Conservation (phyloP, 1,140 invertebrate species). For the Drosophila saltans region DNA sequence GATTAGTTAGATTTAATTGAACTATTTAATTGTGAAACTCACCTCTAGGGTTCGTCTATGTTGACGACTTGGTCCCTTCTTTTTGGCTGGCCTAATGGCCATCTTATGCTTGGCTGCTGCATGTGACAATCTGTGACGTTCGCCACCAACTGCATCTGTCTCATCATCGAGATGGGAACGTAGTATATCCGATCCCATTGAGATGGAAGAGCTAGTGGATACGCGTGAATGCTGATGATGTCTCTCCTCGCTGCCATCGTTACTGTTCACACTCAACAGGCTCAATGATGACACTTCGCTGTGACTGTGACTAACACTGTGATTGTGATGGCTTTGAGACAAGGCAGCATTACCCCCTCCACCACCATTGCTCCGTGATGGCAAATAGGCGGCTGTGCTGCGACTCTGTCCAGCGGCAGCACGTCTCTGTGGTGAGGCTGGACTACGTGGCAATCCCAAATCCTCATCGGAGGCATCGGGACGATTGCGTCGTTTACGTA, state of each 20-base stretch:
- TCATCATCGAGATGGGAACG: constrained; percentile 61
- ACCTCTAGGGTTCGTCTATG: constrained; percentile 86
- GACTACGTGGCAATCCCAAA: constrained; percentile 78
- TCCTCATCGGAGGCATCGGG: constrained; percentile 82
- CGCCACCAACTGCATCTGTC: constrained; percentile 64
- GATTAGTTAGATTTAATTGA: neutral
- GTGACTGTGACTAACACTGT: constrained; percentile 30
- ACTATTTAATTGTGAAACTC: constrained; percentile 4
- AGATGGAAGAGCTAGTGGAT: constrained; percentile 56
- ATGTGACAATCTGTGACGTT: constrained; percentile 88
- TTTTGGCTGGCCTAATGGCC: constrained; percentile 89
- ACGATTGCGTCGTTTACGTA: constrained; percentile 79
- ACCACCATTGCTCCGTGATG: neutral
- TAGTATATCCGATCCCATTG: constrained; percentile 57
- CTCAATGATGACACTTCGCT: constrained; percentile 76
- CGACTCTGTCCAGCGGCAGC: constrained; percentile 30
- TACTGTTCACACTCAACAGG: constrained; percentile 72
- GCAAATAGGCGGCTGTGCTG: constrained; percentile 5
- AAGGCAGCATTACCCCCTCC: neutral
- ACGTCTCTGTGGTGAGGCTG: constrained; percentile 74
- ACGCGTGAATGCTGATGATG: constrained; percentile 42
- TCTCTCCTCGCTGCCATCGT: constrained; percentile 63
- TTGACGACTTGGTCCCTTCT: constrained; percentile 88
- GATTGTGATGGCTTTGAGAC: constrained; percentile 8
- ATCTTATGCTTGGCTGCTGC: constrained; percentile 91